These are phyloP conservation scores for Lanistes nyassanus DNA, from an alignment of 1,140 invertebrate species.

Conservation along the genomic window DNA sequence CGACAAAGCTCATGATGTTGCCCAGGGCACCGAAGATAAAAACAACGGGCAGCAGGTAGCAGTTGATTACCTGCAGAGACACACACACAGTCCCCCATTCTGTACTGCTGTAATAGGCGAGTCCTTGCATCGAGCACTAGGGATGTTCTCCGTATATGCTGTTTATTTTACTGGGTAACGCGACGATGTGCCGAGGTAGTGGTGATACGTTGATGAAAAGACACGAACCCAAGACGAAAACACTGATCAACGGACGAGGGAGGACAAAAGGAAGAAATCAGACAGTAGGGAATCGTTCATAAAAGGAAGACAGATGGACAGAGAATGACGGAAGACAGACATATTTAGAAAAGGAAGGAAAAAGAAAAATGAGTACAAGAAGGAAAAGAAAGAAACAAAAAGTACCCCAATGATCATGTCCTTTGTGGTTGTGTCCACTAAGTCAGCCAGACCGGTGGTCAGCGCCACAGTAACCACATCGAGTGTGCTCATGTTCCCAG, in stretches of 20 bases:
- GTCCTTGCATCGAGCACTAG: background rate
- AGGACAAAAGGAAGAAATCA: background rate
- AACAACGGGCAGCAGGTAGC: slow-evolving; percentile 37
- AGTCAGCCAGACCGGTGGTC: background rate
- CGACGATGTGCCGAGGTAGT: background rate
- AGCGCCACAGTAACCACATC: background rate
- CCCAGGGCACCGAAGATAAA: slow-evolving; percentile 27
- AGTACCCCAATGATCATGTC: background rate
- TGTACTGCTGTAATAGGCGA: background rate
- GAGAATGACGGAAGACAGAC: background rate
- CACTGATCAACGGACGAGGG: no score
- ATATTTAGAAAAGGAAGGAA: no score
- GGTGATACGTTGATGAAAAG: no score
- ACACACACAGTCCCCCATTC: background rate
- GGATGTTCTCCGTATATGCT: background rate
- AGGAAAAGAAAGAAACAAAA: background rate
- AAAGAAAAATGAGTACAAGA: background rate
- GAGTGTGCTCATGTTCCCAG: background rate
- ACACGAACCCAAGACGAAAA: background rate
- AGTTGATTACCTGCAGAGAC: slow-evolving; percentile 15
- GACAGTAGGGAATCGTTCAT: background rate
- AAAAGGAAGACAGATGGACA: background rate
- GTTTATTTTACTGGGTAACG: background rate
- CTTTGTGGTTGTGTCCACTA: background rate
- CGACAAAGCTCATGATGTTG: slow-evolving; percentile 36